Base-by-base conservation (phyloP, 2,888 invertebrate species). In the Petrophora chlorosata region DNA sequence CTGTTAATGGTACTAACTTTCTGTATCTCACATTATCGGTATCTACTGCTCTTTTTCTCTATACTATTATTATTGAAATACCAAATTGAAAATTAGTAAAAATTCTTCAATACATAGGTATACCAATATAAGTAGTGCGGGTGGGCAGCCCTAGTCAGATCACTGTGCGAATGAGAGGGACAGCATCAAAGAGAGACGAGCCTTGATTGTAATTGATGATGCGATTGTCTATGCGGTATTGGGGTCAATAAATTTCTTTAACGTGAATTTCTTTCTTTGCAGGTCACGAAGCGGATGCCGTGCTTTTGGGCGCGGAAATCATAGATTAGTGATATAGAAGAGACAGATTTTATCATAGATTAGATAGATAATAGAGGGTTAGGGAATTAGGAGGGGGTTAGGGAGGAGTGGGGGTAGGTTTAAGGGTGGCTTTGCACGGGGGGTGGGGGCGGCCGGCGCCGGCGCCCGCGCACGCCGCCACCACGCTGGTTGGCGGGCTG, bases 401-500 rank as follows among this genome's bases (percentile, higher is more conserved):
- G 13, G 58, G 48, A 69, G 62, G 62, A 63, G 70, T 61, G 67
- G 70, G 70, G 67, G 58, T 50, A 73, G 68, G 65, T 65, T 62
- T 61, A 76, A 84, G 73, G 82, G 91, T 92, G 92, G 88, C 85
- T 77, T 79, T 85, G 58, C 91, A 91, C 90, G 91, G 91, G 79
- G 92, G 92, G 77, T 91, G 92, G 91, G 91, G 92, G 90, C 92
- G 91, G 90, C 90, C 92, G 85, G 91, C 92, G 87, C 88, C 90
- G 61, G 89, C 88, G 85, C 88, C 87, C 80, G 87, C 89, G 79
- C 88, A 87, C 86, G 89, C 88, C 78, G 88, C 90, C 82, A 86
- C 89, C 87, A 91, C 87, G 91, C 87, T 92, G 92, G 92, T 91
- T 76, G 93, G 92, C 76, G 93, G 92, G 83, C 88, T 92, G 91